These are phyloP conservation scores for Pterostichus niger DNA, from an alignment of 2,888 invertebrate species.

Conservation along the genomic window DNA sequence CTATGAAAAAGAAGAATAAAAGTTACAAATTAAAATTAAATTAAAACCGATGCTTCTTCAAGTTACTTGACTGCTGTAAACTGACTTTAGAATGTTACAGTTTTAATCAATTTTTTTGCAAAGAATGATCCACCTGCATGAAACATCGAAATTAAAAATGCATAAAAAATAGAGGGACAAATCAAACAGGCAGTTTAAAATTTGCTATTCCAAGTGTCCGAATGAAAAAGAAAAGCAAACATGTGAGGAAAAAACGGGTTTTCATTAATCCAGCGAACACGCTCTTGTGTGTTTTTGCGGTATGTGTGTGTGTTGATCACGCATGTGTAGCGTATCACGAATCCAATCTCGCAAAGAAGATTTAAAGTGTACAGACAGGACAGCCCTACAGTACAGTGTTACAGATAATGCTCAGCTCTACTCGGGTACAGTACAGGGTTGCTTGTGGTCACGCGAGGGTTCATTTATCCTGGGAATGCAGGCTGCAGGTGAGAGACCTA, in stretches of 20 bases:
- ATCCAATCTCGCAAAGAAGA: slow-evolving; percentile 13
- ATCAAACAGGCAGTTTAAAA: slow-evolving; percentile 37
- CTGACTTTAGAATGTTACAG: not conserved
- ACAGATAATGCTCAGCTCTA: not conserved
- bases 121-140: slow-evolving; percentile 19
- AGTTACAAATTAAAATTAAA: no score
- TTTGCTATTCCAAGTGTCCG: slow-evolving; percentile 46
- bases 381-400: not conserved
- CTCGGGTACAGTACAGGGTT: not conserved
- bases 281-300: not conserved
- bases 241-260: slow-evolving; percentile 22
- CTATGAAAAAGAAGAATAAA: no score
- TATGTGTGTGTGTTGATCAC: slow-evolving; percentile 13
- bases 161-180: slow-evolving; percentile 32
- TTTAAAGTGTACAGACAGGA: slow-evolving; percentile 14
- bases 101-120: slow-evolving; percentile 52
- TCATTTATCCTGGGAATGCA: no score
- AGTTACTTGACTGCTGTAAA: no score
- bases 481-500: no score
- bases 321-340: slow-evolving; percentile 4
- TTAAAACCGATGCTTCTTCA: no score
- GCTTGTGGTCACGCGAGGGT: no score
- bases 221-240: slow-evolving; percentile 1
- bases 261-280: slow-evolving; percentile 49
- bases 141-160: slow-evolving; percentile 52